These are phyloP conservation scores for Drosophila arawakana DNA, from an alignment of 1,140 invertebrate genomes.

Conservation along the genomic window DNA sequence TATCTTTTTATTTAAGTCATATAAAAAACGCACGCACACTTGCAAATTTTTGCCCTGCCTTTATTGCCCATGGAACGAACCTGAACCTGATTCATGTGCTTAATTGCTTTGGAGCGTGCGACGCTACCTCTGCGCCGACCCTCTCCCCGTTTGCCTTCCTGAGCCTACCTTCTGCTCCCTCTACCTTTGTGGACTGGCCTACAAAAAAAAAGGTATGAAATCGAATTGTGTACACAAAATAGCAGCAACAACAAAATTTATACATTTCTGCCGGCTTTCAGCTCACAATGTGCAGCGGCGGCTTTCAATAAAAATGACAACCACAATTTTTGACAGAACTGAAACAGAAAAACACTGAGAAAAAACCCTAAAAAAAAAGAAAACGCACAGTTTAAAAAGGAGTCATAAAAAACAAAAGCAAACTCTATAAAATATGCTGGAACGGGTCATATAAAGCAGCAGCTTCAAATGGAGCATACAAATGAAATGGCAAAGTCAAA, in stretches of 20 bases:
- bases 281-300: slow-evolving; percentile 38
- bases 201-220: slow-evolving; percentile 72
- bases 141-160: slow-evolving; percentile 22
- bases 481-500: slow-evolving; percentile 59
- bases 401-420: slow-evolving; percentile 8
- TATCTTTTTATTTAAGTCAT: slow-evolving; percentile 50
- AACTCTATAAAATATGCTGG: slow-evolving; percentile 50
- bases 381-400: background rate
- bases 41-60: slow-evolving; percentile 48
- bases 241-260: slow-evolving; percentile 66
- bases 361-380: slow-evolving; percentile 15
- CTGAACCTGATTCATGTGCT: slow-evolving; percentile 82
- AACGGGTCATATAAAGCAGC: slow-evolving; percentile 44
- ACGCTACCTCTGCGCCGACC: slow-evolving; percentile 17
- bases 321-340: slow-evolving; percentile 62
- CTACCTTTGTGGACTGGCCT: slow-evolving; percentile 8
- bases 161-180: slow-evolving; percentile 2
- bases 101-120: slow-evolving; percentile 83
- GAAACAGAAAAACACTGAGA: background rate
- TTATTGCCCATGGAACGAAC: slow-evolving; percentile 61
- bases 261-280: slow-evolving; percentile 32
- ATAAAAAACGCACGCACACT: slow-evolving; percentile 53
- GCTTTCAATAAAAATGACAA: slow-evolving; percentile 74
- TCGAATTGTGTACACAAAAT: slow-evolving; percentile 74
- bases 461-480: slow-evolving; percentile 33